These are phyloP conservation scores for Prionace glauca DNA, from an alignment of 2,797 vertebrate genomes.

Conservation along the genomic window DNA sequence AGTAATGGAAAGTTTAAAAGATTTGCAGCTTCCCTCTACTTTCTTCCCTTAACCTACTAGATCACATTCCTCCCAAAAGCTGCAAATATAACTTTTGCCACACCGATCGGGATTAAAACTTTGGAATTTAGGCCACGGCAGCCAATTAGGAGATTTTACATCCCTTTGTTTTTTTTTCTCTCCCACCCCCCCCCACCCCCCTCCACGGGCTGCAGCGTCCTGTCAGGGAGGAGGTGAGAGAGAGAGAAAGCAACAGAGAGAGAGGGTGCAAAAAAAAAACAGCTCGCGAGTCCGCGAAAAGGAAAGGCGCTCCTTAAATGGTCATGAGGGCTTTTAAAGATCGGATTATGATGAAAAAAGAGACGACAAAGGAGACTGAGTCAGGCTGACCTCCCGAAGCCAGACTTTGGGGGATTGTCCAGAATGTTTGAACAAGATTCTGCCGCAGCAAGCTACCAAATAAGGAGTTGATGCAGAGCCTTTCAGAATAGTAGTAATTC, in stretches of 20 bases:
- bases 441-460: slow-evolving; percentile 74
- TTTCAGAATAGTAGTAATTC: slow-evolving; percentile 63
- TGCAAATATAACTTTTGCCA: background rate
- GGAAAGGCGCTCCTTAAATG: slow-evolving; percentile 80
- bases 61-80: background rate
- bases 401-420: slow-evolving; percentile 40
- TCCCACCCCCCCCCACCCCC: no score
- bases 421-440: slow-evolving; percentile 59
- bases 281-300: slow-evolving; percentile 44
- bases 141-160: background rate
- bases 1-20: background rate
- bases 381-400: slow-evolving; percentile 62
- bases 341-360: slow-evolving; percentile 54
- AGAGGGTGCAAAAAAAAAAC: background rate
- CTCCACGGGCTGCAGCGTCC: background rate
- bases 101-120: background rate
- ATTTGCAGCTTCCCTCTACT: background rate
- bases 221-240: background rate
- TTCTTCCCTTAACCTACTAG: background rate
- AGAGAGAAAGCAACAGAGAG: background rate
- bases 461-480: slow-evolving; percentile 63
- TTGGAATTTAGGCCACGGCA: background rate
- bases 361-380: slow-evolving; percentile 48
- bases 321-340: slow-evolving; percentile 62
- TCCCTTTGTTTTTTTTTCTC: background rate